These are phyloP conservation scores for Procambarus virginalis DNA, from an alignment of 1,140 invertebrate genomes.

Conservation along the genomic window DNA sequence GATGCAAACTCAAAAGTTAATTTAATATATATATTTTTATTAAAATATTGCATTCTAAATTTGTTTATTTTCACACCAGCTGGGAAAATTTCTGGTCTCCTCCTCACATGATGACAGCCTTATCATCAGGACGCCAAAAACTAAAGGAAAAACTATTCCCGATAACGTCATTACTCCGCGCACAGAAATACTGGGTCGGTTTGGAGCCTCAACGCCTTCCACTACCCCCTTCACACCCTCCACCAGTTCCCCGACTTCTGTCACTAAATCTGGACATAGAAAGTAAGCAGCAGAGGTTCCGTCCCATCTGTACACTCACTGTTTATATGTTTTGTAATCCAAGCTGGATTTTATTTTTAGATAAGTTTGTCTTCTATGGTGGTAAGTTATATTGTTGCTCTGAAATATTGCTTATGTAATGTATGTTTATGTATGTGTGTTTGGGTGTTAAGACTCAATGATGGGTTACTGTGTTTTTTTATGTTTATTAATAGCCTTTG, in stretches of 20 bases:
- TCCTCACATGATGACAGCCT: slow-evolving; percentile 20
- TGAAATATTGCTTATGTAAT: no score
- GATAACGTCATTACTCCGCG: slow-evolving; percentile 9
- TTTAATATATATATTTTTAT: no score
- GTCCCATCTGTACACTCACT: neutral
- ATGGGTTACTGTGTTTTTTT: no score
- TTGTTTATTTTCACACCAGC: slow-evolving; percentile 1
- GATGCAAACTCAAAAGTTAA: no score
- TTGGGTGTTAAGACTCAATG: no score
- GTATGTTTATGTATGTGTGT: no score
- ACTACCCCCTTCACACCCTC: neutral
- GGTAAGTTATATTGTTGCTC: no score
- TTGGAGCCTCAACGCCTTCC: neutral
- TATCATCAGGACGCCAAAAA: slow-evolving; percentile 13
- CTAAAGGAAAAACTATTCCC: neutral
- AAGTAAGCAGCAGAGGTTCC: neutral
- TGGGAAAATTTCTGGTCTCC: slow-evolving; percentile 9
- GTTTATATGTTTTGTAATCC: neutral
- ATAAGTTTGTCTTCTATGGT: no score
- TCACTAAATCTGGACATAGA: neutral
- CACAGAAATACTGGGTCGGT: neutral
- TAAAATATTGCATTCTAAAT: neutral
- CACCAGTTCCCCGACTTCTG: neutral
- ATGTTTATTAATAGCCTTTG: no score
- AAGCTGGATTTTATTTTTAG: neutral